These are phyloP conservation scores for Oreotrochilus melanogaster DNA, from an alignment of 2,113 vertebrate species.

Conservation along the genomic window DNA sequence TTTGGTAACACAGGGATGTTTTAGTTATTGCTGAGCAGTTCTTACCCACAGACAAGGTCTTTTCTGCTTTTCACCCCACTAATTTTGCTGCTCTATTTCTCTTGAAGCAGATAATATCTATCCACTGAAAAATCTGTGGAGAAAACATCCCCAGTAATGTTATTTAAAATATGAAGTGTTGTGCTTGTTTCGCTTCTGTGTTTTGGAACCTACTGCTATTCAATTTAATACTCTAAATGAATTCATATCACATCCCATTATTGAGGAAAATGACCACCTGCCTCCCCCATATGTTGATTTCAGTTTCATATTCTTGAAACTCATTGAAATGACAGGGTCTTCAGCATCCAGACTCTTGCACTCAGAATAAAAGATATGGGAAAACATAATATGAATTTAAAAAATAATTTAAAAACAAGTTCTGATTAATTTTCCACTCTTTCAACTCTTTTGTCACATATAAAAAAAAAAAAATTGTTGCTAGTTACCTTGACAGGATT, in stretches of 20 bases:
- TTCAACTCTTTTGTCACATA: not conserved
- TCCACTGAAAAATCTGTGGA: not conserved
- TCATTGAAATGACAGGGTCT: conserved; percentile 39
- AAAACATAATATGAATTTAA: not conserved
- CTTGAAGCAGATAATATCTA: conserved; percentile 16
- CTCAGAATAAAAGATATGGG: not conserved
- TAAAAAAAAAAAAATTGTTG: not conserved
- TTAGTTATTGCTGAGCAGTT: too few relatives aligned
- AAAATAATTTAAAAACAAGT: not conserved
- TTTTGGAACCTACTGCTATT: conserved; percentile 67
- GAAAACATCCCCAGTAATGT: not conserved
- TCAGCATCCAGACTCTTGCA: not conserved
- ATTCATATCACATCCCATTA: conserved; percentile 68
- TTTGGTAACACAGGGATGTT: too few relatives aligned
- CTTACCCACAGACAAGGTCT: too few relatives aligned
- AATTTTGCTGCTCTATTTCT: not conserved
- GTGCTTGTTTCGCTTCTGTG: conserved; percentile 49
- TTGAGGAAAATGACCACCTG: conserved; percentile 77
- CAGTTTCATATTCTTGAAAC: conserved; percentile 68
- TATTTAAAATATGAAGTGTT: conserved; percentile 45
- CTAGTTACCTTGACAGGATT: not conserved
- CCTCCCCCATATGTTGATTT: conserved; percentile 75
- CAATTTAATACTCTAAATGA: conserved; percentile 74
- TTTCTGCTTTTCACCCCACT: not conserved
- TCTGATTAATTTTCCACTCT: not conserved